Base-by-base conservation (phyloP, 1,140 invertebrate genomes). In the Melanaphis sacchari region DNA sequence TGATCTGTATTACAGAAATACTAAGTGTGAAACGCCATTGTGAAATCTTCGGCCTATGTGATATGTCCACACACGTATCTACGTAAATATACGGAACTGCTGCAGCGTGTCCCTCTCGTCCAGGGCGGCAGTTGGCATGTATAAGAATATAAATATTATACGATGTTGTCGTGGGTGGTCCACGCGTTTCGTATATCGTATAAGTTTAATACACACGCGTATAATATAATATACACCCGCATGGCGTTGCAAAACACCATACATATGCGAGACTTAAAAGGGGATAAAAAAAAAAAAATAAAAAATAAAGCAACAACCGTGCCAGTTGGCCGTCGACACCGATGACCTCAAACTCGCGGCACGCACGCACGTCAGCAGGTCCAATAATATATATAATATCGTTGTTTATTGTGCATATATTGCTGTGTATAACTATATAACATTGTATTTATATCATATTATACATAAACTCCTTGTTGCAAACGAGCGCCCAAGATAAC, bases 301-400 rank as follows among this genome's bases (percentile, higher is more conserved):
- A 59, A 91, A 49, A 84, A 38, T 84, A 92, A 92, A 93, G 36
- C 31, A 84, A 93, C 76, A 93, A 54, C 91, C 38, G 89, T 90
- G 89, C 89, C 89, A 85, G 91, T 85, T 93, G 91, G 91, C 76
- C 84, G 91, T 93, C 81, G 91, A 93, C 91, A 54, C 81, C 43
- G 91, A 49, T 93, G 91, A 93, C 91, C 91, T 93, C 91, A 41
- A 91, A 91, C 90, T 26, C 85, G 85, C 41, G 24, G n/a, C 54
- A 26, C 52, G 91, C 36, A 24, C 76, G 46, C 91, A 49, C 76
- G 38, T 91, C 76, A 81, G n/a, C 26, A 5, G 15, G 18, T 31
- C 41, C 52, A 38, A 59, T 90, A 90, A 43, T 54, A 43, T 88
- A 88, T 88, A 18, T 36, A 76, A 43, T 85, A 85, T 43, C 59